A percentile compares a stretch with the other conserved stretches of the same genome.
phyloP scores from a whole-genome alignment of 2,797 vertebrate genomes.

The Peromyscus eremicus region DNA sequence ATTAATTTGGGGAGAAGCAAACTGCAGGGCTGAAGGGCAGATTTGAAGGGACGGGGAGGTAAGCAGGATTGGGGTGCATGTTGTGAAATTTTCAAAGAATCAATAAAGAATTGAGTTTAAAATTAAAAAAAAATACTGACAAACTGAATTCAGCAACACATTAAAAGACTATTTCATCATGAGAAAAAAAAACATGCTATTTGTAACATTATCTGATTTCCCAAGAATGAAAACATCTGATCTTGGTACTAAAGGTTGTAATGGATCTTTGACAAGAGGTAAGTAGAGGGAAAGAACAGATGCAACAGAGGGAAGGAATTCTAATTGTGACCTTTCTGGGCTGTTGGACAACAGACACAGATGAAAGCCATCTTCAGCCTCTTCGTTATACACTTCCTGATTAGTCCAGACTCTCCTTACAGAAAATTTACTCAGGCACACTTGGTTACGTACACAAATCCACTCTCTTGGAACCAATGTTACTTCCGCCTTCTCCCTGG shows the following conservation, averaged over 20 bases:
- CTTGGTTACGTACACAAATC: not conserved
- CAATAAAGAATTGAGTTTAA: not conserved
- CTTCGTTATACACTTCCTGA: not conserved
- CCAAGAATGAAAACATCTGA: conserved; percentile 63
- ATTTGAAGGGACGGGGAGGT: not conserved
- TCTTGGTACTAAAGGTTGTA: conserved; percentile 52
- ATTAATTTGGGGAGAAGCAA: too few species aligned
- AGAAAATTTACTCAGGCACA: not conserved
- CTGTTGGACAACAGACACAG: not conserved
- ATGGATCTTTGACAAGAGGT: conserved; percentile 22
- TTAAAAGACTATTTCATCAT: not conserved
- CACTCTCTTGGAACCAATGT: not conserved
- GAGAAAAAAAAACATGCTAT: conserved; percentile 62
- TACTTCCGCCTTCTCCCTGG: not conserved
- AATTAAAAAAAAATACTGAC: not conserved
- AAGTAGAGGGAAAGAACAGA: conserved; percentile 30
- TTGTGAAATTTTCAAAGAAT: not conserved
- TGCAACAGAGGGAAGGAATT: not conserved
- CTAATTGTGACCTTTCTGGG: not conserved
- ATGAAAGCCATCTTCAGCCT: not conserved
- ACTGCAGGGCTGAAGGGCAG: not conserved
- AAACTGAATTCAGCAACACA: not conserved
- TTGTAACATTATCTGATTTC: conserved; percentile 82
- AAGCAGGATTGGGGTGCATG: not conserved
- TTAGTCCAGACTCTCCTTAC: not conserved